Conservation (phyloP, 64 coral and sea anemone genomes). For the Actinia equina region DNA sequence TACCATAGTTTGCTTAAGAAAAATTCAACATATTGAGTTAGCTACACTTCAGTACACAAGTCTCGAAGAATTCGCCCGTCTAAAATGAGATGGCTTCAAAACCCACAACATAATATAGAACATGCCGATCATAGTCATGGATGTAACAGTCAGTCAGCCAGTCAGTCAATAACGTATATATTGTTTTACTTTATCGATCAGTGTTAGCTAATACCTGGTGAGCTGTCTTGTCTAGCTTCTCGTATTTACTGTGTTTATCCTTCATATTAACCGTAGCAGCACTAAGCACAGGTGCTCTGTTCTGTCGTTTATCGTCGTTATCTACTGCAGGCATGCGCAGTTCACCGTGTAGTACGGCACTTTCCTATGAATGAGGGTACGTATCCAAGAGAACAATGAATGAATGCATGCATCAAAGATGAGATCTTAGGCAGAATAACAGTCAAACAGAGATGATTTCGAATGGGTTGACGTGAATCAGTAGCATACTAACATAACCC, state of each 20-base stretch:
- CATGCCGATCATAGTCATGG: too few species aligned
- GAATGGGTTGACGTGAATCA: neutral
- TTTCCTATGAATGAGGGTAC: constrained; percentile 22
- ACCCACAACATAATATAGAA: too few species aligned
- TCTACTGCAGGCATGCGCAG: constrained; percentile 33
- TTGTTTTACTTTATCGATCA: neutral
- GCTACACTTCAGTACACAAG: neutral
- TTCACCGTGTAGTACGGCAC: constrained; percentile 41
- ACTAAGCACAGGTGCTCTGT: constrained; percentile 5
- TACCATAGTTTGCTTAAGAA: constrained; percentile 10
- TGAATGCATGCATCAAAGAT: constrained; percentile 3
- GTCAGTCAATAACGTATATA: too few species aligned
- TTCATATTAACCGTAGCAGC: constrained; percentile 36
- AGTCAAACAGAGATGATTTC: neutral
- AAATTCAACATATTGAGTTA: neutral
- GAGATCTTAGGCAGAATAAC: neutral
- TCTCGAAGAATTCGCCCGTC: too few species aligned
- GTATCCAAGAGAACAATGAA: constrained; percentile 15
- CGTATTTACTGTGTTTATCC: constrained; percentile 57
- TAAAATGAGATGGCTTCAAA: too few species aligned
- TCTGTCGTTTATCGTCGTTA: constrained; percentile 7
- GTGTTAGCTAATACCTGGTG: constrained; percentile 23
- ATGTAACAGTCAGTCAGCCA: too few species aligned
- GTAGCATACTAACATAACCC: neutral
- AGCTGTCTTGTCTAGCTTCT: constrained; percentile 44